Evolutionary conservation across 2,888 invertebrate species (phyloP), one percentile per base, ranked within the genome.

Genomic region (Criorhina ranunculi): DNA sequence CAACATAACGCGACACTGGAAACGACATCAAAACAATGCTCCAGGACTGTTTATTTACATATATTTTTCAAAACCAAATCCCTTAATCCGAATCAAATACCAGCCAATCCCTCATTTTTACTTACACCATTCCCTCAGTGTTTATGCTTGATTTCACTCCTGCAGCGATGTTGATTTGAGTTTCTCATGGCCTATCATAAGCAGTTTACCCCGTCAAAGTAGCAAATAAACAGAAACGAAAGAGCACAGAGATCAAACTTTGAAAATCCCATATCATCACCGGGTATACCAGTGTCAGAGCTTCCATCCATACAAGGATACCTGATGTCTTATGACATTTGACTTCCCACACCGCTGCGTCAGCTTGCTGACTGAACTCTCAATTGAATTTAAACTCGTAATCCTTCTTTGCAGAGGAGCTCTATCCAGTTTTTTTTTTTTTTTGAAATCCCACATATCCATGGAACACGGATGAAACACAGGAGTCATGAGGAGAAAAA

Each of bases 281-380:
- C 67, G 42, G 69, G 15, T 33, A 42, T 49, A 49, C 49, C 35
- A 51, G 55, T 46, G 49, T 55, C n/a, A 40, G 11, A 75, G 53
- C 55, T 12, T 37, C 11, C 12, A 40, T 35, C 33, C 19, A 17
- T 49, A 57, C 33, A 46, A 60, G 33, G 51, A 64, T 69, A 69
- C 40, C 64, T 79, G 79, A 83, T 75, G 60, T 69, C 73, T 83
- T 79, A 79, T 79, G 83, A 69, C 83, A 83, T 73, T 83, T 69
- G 73, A 79, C 79, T 79, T 55, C 37, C n/a, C 15, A 31, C 46
- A 15, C 3, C 37, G 9, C 7, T 17, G 6, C 24, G 24, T 37
- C 35, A 44, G 42, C 35, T n/a, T 44, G 77, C 51, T 66, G 73
- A 69, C 73, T 67, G 78, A 78, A 78, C 72, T 79, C 67, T 79